phyloP scores from a whole-genome alignment of 2,797 vertebrate species.

The Pelobates cultripes region DNA sequence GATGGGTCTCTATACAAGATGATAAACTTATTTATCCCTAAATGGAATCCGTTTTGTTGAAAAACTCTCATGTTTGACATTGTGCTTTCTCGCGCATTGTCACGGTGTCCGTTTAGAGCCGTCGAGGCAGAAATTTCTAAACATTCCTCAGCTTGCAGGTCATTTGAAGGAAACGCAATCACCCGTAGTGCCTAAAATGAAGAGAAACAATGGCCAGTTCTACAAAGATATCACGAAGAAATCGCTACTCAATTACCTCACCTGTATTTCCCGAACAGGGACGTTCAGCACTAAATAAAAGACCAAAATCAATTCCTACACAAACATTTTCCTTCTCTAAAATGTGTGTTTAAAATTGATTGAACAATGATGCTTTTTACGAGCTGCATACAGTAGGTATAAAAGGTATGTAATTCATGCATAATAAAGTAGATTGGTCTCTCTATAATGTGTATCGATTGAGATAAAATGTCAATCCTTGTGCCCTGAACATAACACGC shows the following conservation, averaged over 20 bases:
- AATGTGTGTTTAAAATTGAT: constrained; percentile 20
- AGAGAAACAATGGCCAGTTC: neutral
- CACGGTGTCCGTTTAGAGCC: neutral
- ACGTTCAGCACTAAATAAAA: neutral
- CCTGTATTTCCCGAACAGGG: constrained; percentile 22
- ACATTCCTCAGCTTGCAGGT: neutral
- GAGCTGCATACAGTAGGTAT: constrained; percentile 9
- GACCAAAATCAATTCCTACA: constrained; percentile 27
- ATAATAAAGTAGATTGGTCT: constrained; percentile 69
- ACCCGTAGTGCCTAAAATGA: neutral
- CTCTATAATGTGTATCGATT: constrained; percentile 75
- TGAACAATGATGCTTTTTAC: constrained; percentile 10
- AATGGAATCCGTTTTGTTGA: no score
- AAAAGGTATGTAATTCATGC: constrained; percentile 52
- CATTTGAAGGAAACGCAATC: neutral
- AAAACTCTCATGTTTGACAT: no score
- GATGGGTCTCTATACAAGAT: no score
- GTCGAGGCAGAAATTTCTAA: neutral
- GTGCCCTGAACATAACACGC: constrained; percentile 63
- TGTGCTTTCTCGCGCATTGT: no score
- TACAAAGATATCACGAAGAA: neutral
- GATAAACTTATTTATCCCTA: no score
- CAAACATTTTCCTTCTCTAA: constrained; percentile 43
- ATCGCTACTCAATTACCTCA: constrained; percentile 25
- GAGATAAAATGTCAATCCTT: constrained; percentile 69